Evolutionary conservation across 92 coral and sea anemone genomes (phyloP).

Genomic region (Hydrozoanthus gracilis): DNA sequence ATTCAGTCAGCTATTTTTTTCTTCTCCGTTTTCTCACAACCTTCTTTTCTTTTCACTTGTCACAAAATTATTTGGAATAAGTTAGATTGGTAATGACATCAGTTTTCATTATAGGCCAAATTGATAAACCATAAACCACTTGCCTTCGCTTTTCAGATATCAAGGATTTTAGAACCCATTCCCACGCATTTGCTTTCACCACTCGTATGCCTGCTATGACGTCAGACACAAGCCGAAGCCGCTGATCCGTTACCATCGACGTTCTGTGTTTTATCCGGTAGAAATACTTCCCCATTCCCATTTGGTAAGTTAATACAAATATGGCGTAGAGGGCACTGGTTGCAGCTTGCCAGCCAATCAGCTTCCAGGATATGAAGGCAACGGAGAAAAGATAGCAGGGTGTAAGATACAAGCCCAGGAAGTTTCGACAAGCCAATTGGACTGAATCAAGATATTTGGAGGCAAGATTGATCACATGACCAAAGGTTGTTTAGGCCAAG

Average conservation of each 20-base stretch:
- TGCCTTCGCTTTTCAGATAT: slow-evolving; percentile 6
- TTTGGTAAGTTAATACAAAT: neutral
- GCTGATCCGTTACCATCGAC: slow-evolving; percentile 8
- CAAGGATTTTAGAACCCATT: neutral
- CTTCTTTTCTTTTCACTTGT: neutral
- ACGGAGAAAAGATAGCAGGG: neutral
- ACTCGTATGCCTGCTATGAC: slow-evolving; percentile 33
- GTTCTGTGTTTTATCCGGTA: neutral
- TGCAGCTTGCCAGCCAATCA: slow-evolving; percentile 33
- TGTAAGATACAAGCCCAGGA: neutral
- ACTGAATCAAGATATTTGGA: slow-evolving; percentile 3
- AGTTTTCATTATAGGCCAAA: neutral
- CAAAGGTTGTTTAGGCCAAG: neutral
- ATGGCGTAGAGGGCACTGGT: neutral
- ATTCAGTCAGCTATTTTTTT: no score
- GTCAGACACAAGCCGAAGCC: slow-evolving; percentile 23
- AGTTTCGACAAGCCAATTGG: neutral
- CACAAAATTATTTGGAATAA: neutral
- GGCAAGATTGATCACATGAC: neutral
- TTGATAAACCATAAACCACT: neutral
- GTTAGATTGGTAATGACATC: neutral
- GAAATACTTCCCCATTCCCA: slow-evolving; percentile 27
- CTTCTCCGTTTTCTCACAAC: no score
- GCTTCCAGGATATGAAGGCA: neutral
- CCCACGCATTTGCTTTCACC: slow-evolving; percentile 8